phyloP scores from a whole-genome alignment of 2,797 vertebrate species.

The Pitangus sulphuratus region DNA sequence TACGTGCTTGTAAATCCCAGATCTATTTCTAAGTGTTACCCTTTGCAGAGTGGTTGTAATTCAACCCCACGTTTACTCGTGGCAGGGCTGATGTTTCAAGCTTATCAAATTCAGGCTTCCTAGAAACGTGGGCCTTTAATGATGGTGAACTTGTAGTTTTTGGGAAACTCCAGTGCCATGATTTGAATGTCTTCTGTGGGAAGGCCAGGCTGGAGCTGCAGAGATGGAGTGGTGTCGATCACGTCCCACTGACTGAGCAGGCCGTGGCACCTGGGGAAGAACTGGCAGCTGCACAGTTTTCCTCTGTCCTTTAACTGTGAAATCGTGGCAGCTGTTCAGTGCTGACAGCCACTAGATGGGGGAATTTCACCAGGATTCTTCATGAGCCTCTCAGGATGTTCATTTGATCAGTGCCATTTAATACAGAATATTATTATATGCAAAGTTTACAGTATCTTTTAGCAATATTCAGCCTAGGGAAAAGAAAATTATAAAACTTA shows the following conservation, averaged over 20 bases:
- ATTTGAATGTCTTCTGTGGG: background rate
- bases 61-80: background rate
- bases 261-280: background rate
- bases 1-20: background rate
- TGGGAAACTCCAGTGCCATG: background rate
- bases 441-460: constrained; percentile 23
- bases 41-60: background rate
- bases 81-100: background rate
- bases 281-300: background rate
- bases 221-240: background rate
- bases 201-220: background rate
- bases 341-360: constrained; percentile 73
- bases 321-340: accelerated
- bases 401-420: background rate
- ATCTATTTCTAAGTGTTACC: background rate
- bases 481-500: background rate
- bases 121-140: background rate
- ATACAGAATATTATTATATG: background rate
- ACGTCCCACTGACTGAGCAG: background rate
- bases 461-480: background rate
- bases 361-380: constrained; percentile 34
- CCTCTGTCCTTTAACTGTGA: accelerated
- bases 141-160: background rate
- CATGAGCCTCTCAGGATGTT: background rate
- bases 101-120: background rate